These are phyloP conservation scores for Otolemur crassicaudatus DNA, from an alignment of 2,797 vertebrate species.

Conservation along the genomic window DNA sequence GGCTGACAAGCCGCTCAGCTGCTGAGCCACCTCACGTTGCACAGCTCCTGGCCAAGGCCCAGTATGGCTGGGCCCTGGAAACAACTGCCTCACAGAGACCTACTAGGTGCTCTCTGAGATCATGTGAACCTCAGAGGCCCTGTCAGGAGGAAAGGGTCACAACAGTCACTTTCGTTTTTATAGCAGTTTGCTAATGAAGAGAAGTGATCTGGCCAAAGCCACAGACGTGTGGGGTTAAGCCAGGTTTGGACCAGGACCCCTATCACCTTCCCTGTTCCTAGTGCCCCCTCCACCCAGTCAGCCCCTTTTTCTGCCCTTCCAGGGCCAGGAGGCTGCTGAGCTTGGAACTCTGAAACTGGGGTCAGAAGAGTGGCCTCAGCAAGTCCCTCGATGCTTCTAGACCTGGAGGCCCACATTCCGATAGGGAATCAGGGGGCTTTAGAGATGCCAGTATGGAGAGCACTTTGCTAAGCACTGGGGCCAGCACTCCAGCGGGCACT, in stretches of 20 bases:
- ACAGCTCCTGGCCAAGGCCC: neutral
- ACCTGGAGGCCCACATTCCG: neutral
- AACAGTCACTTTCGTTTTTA: neutral
- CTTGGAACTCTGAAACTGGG: neutral
- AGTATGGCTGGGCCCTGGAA: neutral
- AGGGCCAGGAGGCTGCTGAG: neutral
- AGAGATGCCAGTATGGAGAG: neutral
- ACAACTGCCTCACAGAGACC: neutral
- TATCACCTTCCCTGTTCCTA: neutral
- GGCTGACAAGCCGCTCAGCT: constrained; percentile 70
- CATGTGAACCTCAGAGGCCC: neutral
- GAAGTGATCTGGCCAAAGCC: neutral
- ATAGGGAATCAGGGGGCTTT: neutral
- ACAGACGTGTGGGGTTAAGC: rapidly evolving
- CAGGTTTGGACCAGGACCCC: neutral
- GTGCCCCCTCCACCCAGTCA: neutral
- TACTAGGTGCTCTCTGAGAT: rapidly evolving
- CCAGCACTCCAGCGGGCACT: neutral
- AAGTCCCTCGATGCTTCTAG: neutral
- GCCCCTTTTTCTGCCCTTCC: neutral
- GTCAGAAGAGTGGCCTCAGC: neutral
- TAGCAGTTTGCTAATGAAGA: neutral
- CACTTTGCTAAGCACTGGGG: neutral
- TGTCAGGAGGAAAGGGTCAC: rapidly evolving
- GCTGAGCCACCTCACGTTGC: constrained; percentile 7